Base-by-base conservation (phyloP, 2,113 vertebrate species). In the Rallus limicola region DNA sequence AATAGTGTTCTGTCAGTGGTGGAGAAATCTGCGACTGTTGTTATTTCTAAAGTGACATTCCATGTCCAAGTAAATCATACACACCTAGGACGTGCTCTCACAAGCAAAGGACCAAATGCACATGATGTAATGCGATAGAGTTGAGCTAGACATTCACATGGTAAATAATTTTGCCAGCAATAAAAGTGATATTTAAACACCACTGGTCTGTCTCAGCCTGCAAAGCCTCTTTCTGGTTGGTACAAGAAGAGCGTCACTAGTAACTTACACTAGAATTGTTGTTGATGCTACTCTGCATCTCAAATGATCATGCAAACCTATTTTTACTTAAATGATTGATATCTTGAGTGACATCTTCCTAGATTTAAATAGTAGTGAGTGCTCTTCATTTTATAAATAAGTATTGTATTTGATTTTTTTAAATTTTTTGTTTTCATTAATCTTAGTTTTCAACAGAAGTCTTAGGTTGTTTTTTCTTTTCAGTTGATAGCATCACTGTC, bases 61-160 rank as follows among this genome's bases (percentile, higher is more conserved):
- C 3, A 0, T 13, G 13, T 46, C 81, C 34, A 52, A 72, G 25
- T 69, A 46, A 78, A 14, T 46, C 14, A 1, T 52, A 29, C 36
- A 11, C 40, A 19, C 52, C 10, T 76, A 69, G 65, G 40, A 65
- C 11, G 2, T 74, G 26, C 13, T 78, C 7, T 65, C 56, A 23
- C 11, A 65, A 60, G 44, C 44, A 53, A 67, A 68, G 53, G 56
- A 21, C 31, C 44, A 44, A 80, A 38, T 67, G 14, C 18, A 28
- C 1, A 0, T 62, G 16, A 29, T 62, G 23, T 38, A 16, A 29
- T 0, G 0, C 31, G 65, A 5, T 11, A 65, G 21, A 4, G 8
- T 63, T 36, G 21, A 38, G 55, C 26, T 50, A 70, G 64, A 36
- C 40, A 77, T 89, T 34, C 18, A 75, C 40, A 34, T 6, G 69